Conservation (phyloP, 2,888 invertebrate genomes). For the Xanthia togata region DNA sequence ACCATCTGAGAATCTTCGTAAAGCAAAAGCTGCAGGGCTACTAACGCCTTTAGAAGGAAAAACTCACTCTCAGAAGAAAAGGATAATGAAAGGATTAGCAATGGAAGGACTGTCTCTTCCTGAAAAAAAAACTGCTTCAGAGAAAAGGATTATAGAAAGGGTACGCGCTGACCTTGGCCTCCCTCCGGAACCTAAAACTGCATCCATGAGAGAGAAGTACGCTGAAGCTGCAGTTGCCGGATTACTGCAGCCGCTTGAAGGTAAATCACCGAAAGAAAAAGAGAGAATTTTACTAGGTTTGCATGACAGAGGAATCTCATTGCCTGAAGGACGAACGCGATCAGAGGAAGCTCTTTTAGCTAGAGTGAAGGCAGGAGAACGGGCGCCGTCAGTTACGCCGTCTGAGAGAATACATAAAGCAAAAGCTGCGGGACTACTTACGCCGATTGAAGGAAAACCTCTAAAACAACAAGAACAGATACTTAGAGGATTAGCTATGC, state of each 20-base stretch:
- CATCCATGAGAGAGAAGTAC: background rate
- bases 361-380: background rate
- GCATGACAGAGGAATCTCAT: constrained; percentile 23
- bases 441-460: constrained; percentile 67
- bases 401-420: background rate
- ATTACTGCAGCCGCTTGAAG: constrained; percentile 12
- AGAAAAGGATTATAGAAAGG: background rate
- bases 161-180: background rate
- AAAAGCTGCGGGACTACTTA: constrained; percentile 32
- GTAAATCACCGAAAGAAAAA: constrained; percentile 17
- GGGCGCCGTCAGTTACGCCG: background rate
- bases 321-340: constrained; percentile 21
- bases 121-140: background rate
- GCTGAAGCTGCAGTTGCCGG: constrained; percentile 13
- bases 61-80: background rate
- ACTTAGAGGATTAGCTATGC: background rate
- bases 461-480: background rate
- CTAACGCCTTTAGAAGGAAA: background rate
- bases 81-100: background rate
- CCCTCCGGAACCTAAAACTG: constrained; percentile 7
- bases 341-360: constrained; percentile 15
- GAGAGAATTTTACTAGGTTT: constrained; percentile 15
- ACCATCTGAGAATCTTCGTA: background rate
- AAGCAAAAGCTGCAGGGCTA: background rate
- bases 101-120: constrained; percentile 7